phyloP scores from a whole-genome alignment of 2,888 invertebrate genomes.

The Ophion ventricosus region DNA sequence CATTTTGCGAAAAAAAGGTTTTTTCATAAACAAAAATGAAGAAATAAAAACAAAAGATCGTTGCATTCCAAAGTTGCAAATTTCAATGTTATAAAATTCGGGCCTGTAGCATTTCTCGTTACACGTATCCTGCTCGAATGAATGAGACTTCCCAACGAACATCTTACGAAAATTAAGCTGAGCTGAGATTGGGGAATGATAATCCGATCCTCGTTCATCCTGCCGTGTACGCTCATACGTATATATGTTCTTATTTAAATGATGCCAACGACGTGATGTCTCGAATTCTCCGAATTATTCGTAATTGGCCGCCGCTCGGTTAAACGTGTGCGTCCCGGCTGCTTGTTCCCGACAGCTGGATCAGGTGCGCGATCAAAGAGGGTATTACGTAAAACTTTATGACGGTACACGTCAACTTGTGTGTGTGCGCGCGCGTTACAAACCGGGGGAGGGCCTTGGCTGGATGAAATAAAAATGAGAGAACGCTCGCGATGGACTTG shows the following conservation, averaged over 20 bases:
- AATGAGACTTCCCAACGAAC: neutral
- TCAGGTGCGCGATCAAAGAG: conserved; percentile 53
- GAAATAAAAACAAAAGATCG: too few species aligned
- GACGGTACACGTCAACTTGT: neutral
- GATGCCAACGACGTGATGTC: neutral
- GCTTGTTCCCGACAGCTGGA: conserved; percentile 42
- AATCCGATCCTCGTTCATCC: neutral
- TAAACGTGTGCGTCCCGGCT: neutral
- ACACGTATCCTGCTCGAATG: too few species aligned
- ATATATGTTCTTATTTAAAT: conserved; percentile 42
- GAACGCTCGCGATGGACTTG: neutral
- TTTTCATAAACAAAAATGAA: too few species aligned
- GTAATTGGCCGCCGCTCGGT: conserved; percentile 42
- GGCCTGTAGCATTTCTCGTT: too few species aligned
- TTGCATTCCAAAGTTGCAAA: too few species aligned
- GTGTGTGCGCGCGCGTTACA: conserved; percentile 1
- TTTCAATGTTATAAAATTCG: too few species aligned
- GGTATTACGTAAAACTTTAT: conserved; percentile 39
- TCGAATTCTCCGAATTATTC: conserved; percentile 34
- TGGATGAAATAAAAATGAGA: conserved; percentile 36
- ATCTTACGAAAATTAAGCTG: neutral
- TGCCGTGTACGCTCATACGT: neutral
- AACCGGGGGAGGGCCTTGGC: conserved; percentile 36
- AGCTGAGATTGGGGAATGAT: neutral
- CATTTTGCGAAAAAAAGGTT: too few species aligned